Evolutionary conservation across 2,113 vertebrate genomes (phyloP), one percentile per base, ranked within the genome.

Genomic region (Carassius carassius): DNA sequence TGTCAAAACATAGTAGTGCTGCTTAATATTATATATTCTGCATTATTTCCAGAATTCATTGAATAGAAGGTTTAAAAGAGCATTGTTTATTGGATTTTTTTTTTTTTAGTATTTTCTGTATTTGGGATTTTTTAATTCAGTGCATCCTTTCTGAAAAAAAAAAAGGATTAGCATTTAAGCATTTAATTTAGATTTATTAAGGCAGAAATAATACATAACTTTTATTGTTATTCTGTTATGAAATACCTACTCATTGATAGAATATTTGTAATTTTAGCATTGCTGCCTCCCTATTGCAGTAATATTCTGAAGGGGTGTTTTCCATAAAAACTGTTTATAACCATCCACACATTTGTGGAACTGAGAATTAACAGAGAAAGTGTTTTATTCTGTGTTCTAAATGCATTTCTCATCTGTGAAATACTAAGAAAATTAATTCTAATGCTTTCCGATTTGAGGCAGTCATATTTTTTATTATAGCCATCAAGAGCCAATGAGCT

Each of bases 391-490:
- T 89, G 90, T 89, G 87, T 88, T 91, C 90, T 90, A 88, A 94
- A 93, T 93, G 90, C 90, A 92, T 93, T 92, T 89, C 69, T 88
- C 92, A 88, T 91, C 92, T 92, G 91, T 93, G 91, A 94, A 93
- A 92, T 94, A 87, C 90, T 92, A 93, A 93, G 93, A 92, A 94
- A 94, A 95, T 95, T 93, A 92, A 93, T 93, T 91, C 88, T 93
- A 93, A 94, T 91, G 83, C 90, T 88, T 84, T 86, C 83, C 88
- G 85, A 94, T 94, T 93, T 90, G 92, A 93, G 89, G 90, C 91
- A 92, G 92, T 92, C 90, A 91, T 92, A 92, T 87, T 92, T 78
- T 91, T 94, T 92, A 92, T 94, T 93, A 94, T 89, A 89, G 89
- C 91, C 90, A 93, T 94, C 92, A 93, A 92, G 91, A 92, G 86